Percentiles rank a stretch among this genome's conserved stretches.
These are phyloP conservation scores for Plectrocnemia conspersa DNA, from an alignment of 1,140 invertebrate species.

Conservation along the genomic window DNA sequence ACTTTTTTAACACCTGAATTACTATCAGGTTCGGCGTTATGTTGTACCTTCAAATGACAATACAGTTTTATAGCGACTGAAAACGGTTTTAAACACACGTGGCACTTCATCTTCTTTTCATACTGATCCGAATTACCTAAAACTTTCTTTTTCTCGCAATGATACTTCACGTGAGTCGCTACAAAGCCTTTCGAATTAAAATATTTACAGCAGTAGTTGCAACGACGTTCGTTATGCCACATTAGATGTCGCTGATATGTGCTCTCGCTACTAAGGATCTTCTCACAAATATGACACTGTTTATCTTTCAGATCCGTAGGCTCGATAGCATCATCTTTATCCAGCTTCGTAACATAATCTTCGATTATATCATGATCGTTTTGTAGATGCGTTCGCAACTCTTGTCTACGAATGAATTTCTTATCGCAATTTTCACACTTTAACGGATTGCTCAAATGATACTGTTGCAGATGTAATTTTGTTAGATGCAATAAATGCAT, in stretches of 20 bases:
- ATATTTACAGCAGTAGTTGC: conserved; percentile 51
- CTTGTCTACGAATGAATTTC: conserved; percentile 43
- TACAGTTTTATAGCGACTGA: conserved; percentile 49
- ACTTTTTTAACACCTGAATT: conserved; percentile 36
- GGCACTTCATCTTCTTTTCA: conserved; percentile 46
- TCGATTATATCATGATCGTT: conserved; percentile 44
- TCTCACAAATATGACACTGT: conserved; percentile 49
- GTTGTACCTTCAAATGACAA: conserved; percentile 47
- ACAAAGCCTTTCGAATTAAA: conserved; percentile 46
- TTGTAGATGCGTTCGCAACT: conserved; percentile 45
- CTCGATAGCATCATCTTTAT: conserved; percentile 37
- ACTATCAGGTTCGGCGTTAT: conserved; percentile 40
- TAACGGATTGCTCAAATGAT: conserved; percentile 43
- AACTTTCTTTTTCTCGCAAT: conserved; percentile 46
- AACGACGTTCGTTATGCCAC: conserved; percentile 48
- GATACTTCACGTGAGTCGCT: conserved; percentile 45
- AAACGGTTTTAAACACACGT: conserved; percentile 49
- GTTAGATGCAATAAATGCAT: conserved; percentile 46
- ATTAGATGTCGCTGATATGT: conserved; percentile 48
- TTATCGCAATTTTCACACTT: conserved; percentile 45
- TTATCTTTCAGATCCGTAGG: conserved; percentile 44
- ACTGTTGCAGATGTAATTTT: conserved; percentile 41
- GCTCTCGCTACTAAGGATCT: conserved; percentile 45
- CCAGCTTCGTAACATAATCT: conserved; percentile 40
- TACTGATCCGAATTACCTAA: conserved; percentile 46